Percentiles rank a stretch among this genome's conserved stretches.
These are phyloP conservation scores for Acanthis flammea DNA, from an alignment of 2,797 vertebrate species.

Conservation along the genomic window DNA sequence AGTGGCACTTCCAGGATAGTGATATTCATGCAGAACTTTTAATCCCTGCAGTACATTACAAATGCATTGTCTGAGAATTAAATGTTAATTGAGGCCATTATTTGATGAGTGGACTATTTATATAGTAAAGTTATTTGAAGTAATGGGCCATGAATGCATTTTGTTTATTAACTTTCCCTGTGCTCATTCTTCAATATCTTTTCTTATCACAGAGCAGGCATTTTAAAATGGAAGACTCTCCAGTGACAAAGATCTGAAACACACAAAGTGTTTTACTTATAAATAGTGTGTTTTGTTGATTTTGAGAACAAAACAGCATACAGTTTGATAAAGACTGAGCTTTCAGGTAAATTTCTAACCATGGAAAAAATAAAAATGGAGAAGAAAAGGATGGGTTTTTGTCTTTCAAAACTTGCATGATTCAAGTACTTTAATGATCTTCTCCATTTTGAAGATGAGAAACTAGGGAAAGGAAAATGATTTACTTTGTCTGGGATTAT, in stretches of 20 bases:
- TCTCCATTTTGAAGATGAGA: background rate
- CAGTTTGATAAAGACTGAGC: background rate
- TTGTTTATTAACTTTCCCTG: conserved; percentile 55
- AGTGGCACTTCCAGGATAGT: background rate
- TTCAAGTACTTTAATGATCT: background rate
- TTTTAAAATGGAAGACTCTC: background rate
- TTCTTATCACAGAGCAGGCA: background rate
- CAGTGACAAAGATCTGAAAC: background rate
- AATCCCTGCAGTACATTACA: conserved; percentile 23
- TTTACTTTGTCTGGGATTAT: background rate
- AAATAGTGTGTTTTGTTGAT: background rate
- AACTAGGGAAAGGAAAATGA: background rate
- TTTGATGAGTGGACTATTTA: conserved; percentile 56
- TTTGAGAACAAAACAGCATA: background rate
- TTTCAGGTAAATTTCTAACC: background rate
- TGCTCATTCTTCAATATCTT: conserved; percentile 34
- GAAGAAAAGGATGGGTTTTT: background rate
- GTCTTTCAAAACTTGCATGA: background rate
- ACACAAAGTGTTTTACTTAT: background rate
- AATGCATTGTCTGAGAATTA: conserved; percentile 41
- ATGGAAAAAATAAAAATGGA: background rate
- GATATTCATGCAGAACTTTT: conserved; percentile 20
- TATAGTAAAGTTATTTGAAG: conserved; percentile 58
- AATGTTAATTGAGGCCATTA: conserved; percentile 58
- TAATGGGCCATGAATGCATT: conserved; percentile 57